Conservation (phyloP, 1,140 invertebrate genomes). For the Aphaenogaster rudis region DNA sequence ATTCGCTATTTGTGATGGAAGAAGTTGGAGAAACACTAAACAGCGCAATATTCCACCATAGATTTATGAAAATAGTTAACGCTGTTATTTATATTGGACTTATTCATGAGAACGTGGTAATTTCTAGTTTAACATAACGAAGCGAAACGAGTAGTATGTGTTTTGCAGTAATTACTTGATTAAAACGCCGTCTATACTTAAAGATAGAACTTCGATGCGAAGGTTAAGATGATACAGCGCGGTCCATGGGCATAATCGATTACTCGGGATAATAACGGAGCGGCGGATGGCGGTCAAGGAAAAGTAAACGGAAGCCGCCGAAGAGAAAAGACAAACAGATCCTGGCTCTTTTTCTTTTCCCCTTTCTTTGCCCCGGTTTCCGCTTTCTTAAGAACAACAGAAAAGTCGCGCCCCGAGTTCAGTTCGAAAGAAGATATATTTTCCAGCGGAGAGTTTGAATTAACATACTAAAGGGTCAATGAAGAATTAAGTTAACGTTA, state of each 20-base stretch:
- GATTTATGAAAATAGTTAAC: background rate
- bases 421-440: background rate
- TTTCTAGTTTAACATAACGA: background rate
- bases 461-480: too few relatives aligned
- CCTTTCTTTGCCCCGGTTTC: slow-evolving; percentile 27
- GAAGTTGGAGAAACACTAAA: background rate
- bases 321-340: slow-evolving; percentile 55
- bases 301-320: slow-evolving; percentile 40
- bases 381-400: background rate
- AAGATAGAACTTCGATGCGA: slow-evolving; percentile 34
- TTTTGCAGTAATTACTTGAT: slow-evolving; percentile 34
- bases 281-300: slow-evolving; percentile 44
- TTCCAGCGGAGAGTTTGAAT: background rate
- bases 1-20: background rate
- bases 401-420: background rate
- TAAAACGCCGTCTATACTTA: slow-evolving; percentile 11
- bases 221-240: slow-evolving; percentile 49
- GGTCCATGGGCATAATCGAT: slow-evolving; percentile 43
- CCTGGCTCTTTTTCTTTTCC: slow-evolving; percentile 24
- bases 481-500: background rate
- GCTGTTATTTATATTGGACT: slow-evolving; percentile 20
- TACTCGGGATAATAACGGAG: slow-evolving; percentile 52
- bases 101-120: background rate
- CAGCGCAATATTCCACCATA: background rate
- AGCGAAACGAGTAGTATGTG: background rate